Evolutionary conservation across 2,113 vertebrate genomes (phyloP), one percentile per base, ranked within the genome.

Genomic region (Percina caprodes): DNA sequence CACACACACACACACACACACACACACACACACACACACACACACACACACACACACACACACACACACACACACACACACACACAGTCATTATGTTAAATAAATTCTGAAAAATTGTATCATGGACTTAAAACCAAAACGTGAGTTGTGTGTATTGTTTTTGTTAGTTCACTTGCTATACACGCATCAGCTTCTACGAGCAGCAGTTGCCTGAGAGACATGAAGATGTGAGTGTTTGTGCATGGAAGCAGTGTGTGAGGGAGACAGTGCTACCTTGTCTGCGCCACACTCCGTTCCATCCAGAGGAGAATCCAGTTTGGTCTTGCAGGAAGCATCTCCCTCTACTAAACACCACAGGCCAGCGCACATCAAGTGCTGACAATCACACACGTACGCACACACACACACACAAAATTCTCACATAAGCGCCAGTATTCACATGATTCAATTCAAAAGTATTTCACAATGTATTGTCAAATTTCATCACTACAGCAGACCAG

Each of bases 331-430:
- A 0, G 95, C 77, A 45, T 99, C 97, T 87, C 97, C 97, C 92
- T 97, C 97, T 80, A 99, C 97, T 90, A 99, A 92, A 91, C 98
- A 99, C 98, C 98, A 99, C 77, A 99, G 94, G 21, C 98, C 98
- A 46, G 97, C 96, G 86, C 90, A 86, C 93, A 92, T 93, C 16
- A 91, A 68, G 62, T 99, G 97, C 98, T 99, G 93, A 19, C 87
- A 94, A 30, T 91, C 84, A 90, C 78, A 75, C 85, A 86, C 11
- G 60, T 10, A 69, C 45, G 60, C 11, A 69, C 45, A 75, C 12
- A 68, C 19, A 88, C 62, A 77, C 45, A 76, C 61, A 80, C 30
- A 66, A 30, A 30, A 30, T 30, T 30, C 26, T 30, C 62, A 59
- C 30, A 56, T 9, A 54, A 15, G 52, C 24, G 1, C n/a, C 4